phyloP scores from a whole-genome alignment of 2,797 vertebrate species.

The Microctenopoma lineatum region DNA sequence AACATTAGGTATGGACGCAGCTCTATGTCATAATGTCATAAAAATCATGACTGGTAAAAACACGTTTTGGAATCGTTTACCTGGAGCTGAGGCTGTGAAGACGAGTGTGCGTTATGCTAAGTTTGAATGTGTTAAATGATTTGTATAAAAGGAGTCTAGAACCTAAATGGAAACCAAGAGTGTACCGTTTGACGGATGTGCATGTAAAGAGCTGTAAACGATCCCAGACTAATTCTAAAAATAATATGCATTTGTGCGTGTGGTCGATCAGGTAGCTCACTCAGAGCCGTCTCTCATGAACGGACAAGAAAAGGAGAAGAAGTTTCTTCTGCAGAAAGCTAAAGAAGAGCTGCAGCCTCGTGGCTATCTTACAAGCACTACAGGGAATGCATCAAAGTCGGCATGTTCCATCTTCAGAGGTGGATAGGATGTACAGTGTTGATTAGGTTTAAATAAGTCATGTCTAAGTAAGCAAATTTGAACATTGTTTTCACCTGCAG shows the following conservation, averaged over 20 bases:
- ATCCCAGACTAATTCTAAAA: conserved; percentile 3
- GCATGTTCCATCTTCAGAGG: neutral
- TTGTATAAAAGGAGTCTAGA: conserved; percentile 1
- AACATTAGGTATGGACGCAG: neutral
- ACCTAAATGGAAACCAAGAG: neutral
- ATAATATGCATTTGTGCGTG: conserved; percentile 12
- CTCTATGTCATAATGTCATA: neutral
- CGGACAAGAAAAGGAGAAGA: neutral
- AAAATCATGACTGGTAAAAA: neutral
- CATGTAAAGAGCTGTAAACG: neutral
- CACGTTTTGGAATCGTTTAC: neutral
- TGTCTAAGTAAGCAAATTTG: neutral
- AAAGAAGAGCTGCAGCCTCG: neutral
- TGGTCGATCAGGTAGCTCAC: neutral
- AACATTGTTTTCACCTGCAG: conserved; percentile 9
- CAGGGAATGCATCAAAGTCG: neutral
- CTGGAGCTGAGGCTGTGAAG: neutral
- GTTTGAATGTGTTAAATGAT: neutral
- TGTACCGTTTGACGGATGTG: neutral
- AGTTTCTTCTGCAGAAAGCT: neutral
- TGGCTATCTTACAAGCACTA: neutral
- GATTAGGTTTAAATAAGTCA: conserved; percentile 4
- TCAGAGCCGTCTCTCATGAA: neutral
- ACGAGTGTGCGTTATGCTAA: neutral
- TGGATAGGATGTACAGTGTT: neutral